A percentile compares a stretch with the other conserved stretches of the same genome.
Evolutionary conservation across 2,888 invertebrate species (phyloP).

Genomic region (Nowickia ferox): DNA sequence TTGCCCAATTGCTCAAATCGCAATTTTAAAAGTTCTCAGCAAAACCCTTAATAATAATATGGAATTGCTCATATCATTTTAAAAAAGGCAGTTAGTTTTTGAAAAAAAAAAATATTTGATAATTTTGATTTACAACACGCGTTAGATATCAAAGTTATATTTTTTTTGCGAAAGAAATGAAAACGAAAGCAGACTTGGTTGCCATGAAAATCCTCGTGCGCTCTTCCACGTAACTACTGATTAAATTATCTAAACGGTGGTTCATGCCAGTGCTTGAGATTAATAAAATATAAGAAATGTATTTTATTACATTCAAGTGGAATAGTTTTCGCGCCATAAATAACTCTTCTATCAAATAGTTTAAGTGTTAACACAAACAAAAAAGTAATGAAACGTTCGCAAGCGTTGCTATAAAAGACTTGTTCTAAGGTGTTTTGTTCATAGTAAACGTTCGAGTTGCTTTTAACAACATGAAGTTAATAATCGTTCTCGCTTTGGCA

Average conservation of each 20-base stretch:
- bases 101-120: too few species aligned
- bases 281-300: neutral
- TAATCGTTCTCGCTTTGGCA: constrained; percentile 75
- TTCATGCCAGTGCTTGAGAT: neutral
- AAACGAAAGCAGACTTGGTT: neutral
- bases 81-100: too few species aligned
- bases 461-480: constrained; percentile 75
- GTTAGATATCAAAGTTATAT: too few species aligned
- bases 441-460: constrained; percentile 38
- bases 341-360: neutral
- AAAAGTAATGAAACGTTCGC: neutral
- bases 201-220: neutral
- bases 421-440: neutral
- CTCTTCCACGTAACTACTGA: neutral
- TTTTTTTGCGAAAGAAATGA: too few species aligned
- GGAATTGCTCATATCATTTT: too few species aligned
- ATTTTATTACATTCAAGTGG: constrained; percentile 8
- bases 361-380: constrained; percentile 23
- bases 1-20: too few species aligned
- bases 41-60: too few species aligned
- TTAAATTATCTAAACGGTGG: neutral
- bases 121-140: too few species aligned
- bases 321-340: neutral
- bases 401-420: constrained; percentile 70
- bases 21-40: too few species aligned